Evolutionary conservation across 2,888 invertebrate species (phyloP), one percentile per base, ranked within the genome.

Genomic region (Bombylius major): DNA sequence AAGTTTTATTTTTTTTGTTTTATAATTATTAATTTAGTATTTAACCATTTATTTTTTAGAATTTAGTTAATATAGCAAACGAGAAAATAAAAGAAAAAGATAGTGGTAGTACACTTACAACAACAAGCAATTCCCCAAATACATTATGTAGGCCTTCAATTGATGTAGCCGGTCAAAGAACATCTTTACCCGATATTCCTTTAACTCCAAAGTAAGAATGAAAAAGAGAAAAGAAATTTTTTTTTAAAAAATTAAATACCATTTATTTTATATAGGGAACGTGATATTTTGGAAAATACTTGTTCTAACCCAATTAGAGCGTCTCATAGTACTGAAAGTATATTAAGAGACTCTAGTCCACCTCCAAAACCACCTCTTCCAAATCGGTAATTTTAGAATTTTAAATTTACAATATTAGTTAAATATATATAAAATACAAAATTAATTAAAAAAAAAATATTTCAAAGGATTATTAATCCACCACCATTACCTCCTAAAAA

Each of bases 281-380:
- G 72, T 63, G 73, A 72, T 65, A 72, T 68, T 57, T 67, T 74
- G 59, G 73, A 73, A 60, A 71, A 75, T 65, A 75, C 76, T 63
- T 71, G 73, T 65, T 73, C 72, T 61, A 77, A 75, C 67, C 80
- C 82, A 58, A 83, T 87, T 60, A 80, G 86, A 62, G 85, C 82
- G 54, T 88, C 89, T 53, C 88, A 89, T 69, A 89, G 89, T 65
- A 84, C 87, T 6, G 89, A 90, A 74, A 88, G 88, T 46, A 84
- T 89, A 65, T 75, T 89, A 66, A 76, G 80, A 67, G 82, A 83
- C 68, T 76, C 85, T 61, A 82, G 81, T 72, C 87, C 87, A 58
- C 90, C 91, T 57, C 91, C 92, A 12, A 93, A 94, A 75, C 93
- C 94, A 51, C 92, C 93, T 54, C 78, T 93, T 65, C 91, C 93